Evolutionary conservation across 37 sponge, comb jelly and placozoan genomes (phyloP).

Genomic region (Oscarella lobularis): DNA sequence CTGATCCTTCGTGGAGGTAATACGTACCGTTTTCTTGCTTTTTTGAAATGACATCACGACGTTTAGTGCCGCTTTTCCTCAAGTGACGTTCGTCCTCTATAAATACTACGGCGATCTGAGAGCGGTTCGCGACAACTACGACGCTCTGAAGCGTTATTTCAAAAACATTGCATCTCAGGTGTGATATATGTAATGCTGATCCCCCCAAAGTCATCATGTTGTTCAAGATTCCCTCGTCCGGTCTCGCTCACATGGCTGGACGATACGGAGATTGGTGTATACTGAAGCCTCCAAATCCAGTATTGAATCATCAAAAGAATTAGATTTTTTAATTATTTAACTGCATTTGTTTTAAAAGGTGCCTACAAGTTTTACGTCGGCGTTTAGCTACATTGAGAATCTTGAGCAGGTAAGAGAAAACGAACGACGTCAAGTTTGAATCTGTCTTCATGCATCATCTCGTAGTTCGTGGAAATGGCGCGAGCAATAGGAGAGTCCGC

Average conservation of each 20-base stretch:
- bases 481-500: no score
- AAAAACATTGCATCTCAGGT: no score
- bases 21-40: not conserved
- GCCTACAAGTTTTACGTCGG: slow-evolving; percentile 16
- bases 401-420: slow-evolving; percentile 14
- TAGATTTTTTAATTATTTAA: no score
- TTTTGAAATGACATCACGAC: not conserved
- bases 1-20: slow-evolving; percentile 52
- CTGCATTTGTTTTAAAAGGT: slow-evolving; percentile 21
- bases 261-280: slow-evolving; percentile 63
- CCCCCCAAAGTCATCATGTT: no score
- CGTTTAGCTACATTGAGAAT: slow-evolving; percentile 33
- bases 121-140: slow-evolving; percentile 12
- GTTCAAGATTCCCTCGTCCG: slow-evolving; percentile 19
- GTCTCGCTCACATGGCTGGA: slow-evolving; percentile 23
- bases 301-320: no score
- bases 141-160: no score
- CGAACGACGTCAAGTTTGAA: no score
- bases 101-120: slow-evolving; percentile 17
- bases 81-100: slow-evolving; percentile 23
- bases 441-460: no score
- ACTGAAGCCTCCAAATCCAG: no score
- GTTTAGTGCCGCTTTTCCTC: slow-evolving; percentile 42
- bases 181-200: no score
- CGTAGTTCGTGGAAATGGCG: no score